Percentiles rank a stretch among this genome's conserved stretches.
phyloP scores from a whole-genome alignment of 2,113 vertebrate genomes.

The Eubucco bourcierii region DNA sequence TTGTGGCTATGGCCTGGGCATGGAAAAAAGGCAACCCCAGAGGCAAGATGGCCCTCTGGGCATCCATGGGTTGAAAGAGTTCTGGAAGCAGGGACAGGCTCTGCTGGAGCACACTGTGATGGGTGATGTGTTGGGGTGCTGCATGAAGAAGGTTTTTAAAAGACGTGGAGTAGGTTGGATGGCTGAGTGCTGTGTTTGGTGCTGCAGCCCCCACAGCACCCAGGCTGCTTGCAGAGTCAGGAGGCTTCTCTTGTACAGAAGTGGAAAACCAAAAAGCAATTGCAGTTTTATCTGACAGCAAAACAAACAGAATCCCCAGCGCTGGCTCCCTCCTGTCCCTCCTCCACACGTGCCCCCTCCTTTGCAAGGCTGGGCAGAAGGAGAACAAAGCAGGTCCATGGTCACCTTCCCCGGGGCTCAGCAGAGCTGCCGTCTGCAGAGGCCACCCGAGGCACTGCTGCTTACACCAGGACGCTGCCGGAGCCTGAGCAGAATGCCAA shows the following conservation, averaged over 20 bases:
- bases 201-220: background rate
- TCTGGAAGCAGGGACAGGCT: background rate
- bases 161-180: background rate
- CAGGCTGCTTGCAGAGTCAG: background rate
- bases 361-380: background rate
- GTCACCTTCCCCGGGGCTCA: background rate
- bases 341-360: background rate
- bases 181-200: background rate
- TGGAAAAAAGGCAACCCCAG: background rate
- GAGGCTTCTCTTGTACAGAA: background rate
- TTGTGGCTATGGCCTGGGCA: background rate
- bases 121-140: background rate
- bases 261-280: background rate
- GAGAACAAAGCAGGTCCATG: background rate
- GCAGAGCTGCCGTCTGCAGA: background rate
- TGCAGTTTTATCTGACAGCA: background rate
- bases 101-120: background rate
- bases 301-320: background rate
- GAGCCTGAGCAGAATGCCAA: accelerated
- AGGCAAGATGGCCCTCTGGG: background rate
- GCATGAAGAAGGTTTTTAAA: background rate
- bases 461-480: background rate
- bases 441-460: background rate
- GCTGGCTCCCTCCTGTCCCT: background rate
- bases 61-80: accelerated